phyloP scores from a whole-genome alignment of 2,113 vertebrate species.

The Sorex fumeus region DNA sequence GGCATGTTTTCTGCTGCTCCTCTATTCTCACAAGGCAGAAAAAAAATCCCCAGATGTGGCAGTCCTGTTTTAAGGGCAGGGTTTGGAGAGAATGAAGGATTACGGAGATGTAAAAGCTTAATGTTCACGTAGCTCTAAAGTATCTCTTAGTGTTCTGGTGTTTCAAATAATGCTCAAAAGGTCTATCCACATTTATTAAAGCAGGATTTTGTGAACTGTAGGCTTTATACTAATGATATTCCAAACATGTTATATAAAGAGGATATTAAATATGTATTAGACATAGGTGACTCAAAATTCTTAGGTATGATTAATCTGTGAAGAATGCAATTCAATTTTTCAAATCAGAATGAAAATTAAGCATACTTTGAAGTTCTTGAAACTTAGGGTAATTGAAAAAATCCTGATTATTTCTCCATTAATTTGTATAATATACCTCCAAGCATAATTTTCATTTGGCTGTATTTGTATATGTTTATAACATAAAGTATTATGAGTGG shows the following conservation, averaged over 20 bases:
- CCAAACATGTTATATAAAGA: neutral
- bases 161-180: neutral
- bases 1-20: neutral
- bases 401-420: slow-evolving; percentile 20
- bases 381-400: slow-evolving; percentile 9
- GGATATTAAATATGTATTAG: slow-evolving; percentile 56
- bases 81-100: neutral
- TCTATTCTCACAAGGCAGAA: neutral
- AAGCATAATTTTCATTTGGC: slow-evolving; percentile 25
- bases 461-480: neutral
- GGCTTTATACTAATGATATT: slow-evolving; percentile 28
- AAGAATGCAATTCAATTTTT: slow-evolving; percentile 16
- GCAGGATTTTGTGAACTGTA: neutral
- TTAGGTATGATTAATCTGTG: slow-evolving; percentile 39
- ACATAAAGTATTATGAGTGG: neutral
- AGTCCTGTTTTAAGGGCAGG: neutral
- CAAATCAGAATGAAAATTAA: slow-evolving; percentile 54
- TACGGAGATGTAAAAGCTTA: neutral
- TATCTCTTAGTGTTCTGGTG: slow-evolving; percentile 5
- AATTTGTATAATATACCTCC: neutral
- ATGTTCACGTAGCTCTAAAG: neutral
- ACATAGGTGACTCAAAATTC: slow-evolving; percentile 43
- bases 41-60: neutral
- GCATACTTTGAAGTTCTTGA: neutral
- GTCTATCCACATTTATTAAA: neutral